Percentiles rank a stretch among this genome's conserved stretches.
Evolutionary conservation across 1,140 invertebrate species (phyloP).

Genomic region (Cryptotermes secundus): DNA sequence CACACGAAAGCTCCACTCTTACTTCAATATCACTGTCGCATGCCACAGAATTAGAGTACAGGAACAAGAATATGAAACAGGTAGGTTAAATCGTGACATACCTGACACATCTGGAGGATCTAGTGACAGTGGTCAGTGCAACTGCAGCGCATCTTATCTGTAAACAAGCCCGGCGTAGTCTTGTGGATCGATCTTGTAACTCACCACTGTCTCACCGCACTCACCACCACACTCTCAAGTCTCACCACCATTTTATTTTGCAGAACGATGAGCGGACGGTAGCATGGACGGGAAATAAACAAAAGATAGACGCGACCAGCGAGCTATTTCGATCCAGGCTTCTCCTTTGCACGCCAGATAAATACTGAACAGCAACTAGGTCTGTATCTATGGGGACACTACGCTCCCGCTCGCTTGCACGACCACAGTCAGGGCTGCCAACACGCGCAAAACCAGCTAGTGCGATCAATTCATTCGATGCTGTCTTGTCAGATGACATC

Average conservation of each 20-base stretch:
- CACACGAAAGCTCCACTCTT: too few species aligned
- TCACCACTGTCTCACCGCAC: background rate
- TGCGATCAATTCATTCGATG: background rate
- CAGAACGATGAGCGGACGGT: background rate
- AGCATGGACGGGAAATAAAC: background rate
- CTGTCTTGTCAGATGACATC: background rate
- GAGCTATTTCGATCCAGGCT: background rate
- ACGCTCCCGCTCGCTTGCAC: background rate
- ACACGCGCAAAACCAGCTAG: conserved; percentile 10
- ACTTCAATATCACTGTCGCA: too few species aligned
- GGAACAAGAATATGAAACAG: background rate
- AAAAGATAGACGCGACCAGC: background rate
- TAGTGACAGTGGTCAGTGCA: conserved; percentile 18
- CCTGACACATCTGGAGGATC: conserved; percentile 13
- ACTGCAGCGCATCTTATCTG: background rate
- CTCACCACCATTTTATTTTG: background rate
- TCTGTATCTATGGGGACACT: background rate
- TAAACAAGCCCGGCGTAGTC: background rate
- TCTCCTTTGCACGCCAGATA: background rate
- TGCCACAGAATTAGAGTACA: too few species aligned
- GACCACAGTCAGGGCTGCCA: background rate
- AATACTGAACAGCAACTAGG: background rate
- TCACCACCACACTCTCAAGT: background rate
- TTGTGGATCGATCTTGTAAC: background rate
- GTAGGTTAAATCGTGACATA: background rate